A percentile compares a stretch with the other conserved stretches of the same genome.
These are phyloP conservation scores for Zalophus californianus DNA, from an alignment of 2,797 vertebrate species.

Conservation along the genomic window DNA sequence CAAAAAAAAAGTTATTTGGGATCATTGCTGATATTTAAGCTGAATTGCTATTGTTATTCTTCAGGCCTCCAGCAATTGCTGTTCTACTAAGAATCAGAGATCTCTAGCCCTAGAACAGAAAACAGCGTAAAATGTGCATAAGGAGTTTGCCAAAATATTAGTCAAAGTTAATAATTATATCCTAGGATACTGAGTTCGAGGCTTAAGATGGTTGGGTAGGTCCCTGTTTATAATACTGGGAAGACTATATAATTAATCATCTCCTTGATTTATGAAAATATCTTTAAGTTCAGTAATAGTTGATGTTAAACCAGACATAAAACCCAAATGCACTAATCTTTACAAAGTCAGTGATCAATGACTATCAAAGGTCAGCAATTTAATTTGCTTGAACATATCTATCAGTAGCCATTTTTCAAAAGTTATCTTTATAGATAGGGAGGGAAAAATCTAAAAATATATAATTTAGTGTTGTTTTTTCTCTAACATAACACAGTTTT, in stretches of 20 bases:
- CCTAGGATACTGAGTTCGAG: not conserved
- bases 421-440: not conserved
- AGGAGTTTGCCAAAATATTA: not conserved
- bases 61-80: not conserved
- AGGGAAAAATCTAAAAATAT: not conserved
- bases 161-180: not conserved
- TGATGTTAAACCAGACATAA: not conserved
- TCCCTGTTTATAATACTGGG: not conserved
- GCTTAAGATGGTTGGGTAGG: not conserved
- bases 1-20: not conserved
- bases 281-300: not conserved
- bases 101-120: not conserved
- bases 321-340: not conserved
- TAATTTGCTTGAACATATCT: not conserved
- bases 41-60: not conserved
- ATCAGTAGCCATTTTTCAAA: not conserved
- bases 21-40: not conserved
- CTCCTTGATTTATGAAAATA: slow-evolving; percentile 21
- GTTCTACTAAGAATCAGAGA: not conserved
- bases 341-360: not conserved
- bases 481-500: not conserved
- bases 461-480: not conserved
- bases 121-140: not conserved
- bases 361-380: not conserved
- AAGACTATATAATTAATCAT: not conserved